These are phyloP conservation scores for Lycaena phlaeas DNA, from an alignment of 2,888 invertebrate genomes.

Conservation along the genomic window DNA sequence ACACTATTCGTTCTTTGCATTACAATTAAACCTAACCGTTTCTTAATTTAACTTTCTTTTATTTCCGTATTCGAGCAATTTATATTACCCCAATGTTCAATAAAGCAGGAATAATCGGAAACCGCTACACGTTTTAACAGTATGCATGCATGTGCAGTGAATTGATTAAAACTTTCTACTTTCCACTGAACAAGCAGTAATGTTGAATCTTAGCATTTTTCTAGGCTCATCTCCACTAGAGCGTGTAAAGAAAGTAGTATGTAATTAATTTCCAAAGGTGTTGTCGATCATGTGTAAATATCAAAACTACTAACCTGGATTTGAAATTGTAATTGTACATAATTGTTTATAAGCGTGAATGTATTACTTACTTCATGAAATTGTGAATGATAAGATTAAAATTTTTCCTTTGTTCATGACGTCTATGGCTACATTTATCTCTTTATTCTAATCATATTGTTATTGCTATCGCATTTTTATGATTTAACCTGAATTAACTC, in stretches of 20 bases:
- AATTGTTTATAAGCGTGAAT: too few relatives aligned
- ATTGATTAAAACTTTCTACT: constrained; percentile 68
- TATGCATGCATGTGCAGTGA: constrained; percentile 66
- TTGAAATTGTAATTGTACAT: too few relatives aligned
- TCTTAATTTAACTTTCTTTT: neutral
- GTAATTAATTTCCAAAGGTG: neutral
- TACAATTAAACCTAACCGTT: constrained; percentile 4
- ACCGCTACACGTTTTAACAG: constrained; percentile 32
- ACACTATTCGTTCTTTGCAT: neutral
- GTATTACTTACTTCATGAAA: too few relatives aligned
- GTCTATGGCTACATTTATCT: too few relatives aligned
- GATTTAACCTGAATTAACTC: too few relatives aligned
- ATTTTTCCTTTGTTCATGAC: too few relatives aligned
- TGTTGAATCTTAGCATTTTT: constrained; percentile 65
- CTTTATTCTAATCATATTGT: too few relatives aligned
- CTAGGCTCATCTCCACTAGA: constrained; percentile 58
- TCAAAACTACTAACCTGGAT: neutral
- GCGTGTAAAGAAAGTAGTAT: constrained; percentile 58
- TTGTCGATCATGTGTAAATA: neutral
- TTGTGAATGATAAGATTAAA: too few relatives aligned
- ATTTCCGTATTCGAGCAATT: constrained; percentile 17
- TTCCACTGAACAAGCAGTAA: constrained; percentile 55
- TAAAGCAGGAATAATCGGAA: constrained; percentile 40
- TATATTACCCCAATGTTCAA: constrained; percentile 30
- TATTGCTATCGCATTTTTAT: too few relatives aligned